Percentiles rank a stretch among this genome's conserved stretches.
Conservation (phyloP, 2,888 invertebrate genomes). For the Platypus cylindrus region DNA sequence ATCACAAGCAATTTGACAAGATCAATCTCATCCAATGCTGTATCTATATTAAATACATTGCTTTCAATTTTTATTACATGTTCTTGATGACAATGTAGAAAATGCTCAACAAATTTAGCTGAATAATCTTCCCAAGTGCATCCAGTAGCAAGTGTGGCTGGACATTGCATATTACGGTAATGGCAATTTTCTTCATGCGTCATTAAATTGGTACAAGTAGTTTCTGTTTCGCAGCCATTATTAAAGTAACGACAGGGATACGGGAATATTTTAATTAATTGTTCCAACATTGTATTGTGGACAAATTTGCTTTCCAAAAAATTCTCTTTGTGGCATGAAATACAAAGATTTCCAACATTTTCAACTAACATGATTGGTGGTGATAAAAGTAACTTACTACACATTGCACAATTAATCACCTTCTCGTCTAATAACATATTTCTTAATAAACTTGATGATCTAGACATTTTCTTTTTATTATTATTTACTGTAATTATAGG, state of each 20-base stretch:
- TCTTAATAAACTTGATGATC: constrained; percentile 8
- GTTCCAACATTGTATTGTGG: constrained; percentile 13
- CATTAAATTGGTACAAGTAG: constrained; percentile 9
- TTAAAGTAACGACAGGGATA: constrained; percentile 13
- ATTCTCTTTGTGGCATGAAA: constrained; percentile 20
- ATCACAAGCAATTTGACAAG: constrained; percentile 23
- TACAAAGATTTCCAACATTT: constrained; percentile 25
- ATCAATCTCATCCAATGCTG: constrained; percentile 20
- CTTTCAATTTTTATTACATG: constrained; percentile 23
- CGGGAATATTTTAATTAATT: constrained; percentile 9
- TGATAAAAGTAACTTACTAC: constrained; percentile 22
- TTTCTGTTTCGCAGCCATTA: constrained; percentile 15
- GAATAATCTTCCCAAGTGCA: constrained; percentile 19
- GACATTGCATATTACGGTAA: constrained; percentile 13
- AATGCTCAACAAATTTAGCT: constrained; percentile 23
- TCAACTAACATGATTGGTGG: constrained; percentile 26
- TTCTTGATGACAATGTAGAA: constrained; percentile 23
- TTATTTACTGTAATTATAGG: too few species aligned
- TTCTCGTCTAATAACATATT: constrained; percentile 15
- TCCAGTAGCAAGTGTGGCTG: constrained; percentile 8
- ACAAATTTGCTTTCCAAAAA: constrained; percentile 14
- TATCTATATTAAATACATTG: constrained; percentile 22
- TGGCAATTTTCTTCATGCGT: constrained; percentile 13
- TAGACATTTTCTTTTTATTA: too few species aligned
- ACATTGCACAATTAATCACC: constrained; percentile 21